These are phyloP conservation scores for Meta bourneti DNA, from an alignment of 2,888 invertebrate species.

Conservation along the genomic window DNA sequence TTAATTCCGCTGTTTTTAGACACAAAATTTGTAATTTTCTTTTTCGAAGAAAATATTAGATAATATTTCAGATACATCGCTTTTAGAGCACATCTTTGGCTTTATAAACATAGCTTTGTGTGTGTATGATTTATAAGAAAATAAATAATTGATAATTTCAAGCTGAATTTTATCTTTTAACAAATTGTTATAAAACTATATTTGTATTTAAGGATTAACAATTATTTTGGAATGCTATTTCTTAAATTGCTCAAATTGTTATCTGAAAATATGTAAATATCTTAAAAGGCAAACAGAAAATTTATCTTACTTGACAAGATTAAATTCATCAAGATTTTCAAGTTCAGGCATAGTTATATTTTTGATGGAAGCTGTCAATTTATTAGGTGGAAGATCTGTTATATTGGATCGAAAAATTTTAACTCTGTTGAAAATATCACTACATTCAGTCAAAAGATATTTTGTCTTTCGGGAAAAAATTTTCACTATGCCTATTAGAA, in stretches of 20 bases:
- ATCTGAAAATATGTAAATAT: background rate
- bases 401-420: constrained; percentile 98
- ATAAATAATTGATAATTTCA: too few species aligned
- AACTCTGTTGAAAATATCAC: constrained; percentile 99
- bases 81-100: too few species aligned
- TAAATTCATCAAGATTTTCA: constrained; percentile 88
- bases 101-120: too few species aligned
- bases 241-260: background rate
- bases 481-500: constrained; percentile 97
- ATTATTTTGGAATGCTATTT: background rate
- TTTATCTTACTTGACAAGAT: constrained; percentile 29
- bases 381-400: constrained; percentile 98
- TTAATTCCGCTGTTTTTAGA: too few species aligned
- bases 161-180: too few species aligned
- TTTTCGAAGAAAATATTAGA: too few species aligned
- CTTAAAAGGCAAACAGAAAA: background rate
- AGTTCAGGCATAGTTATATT: constrained; percentile 99
- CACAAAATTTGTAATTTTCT: too few species aligned
- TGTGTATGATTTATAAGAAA: too few species aligned
- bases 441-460: constrained; percentile 98
- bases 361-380: constrained; percentile 96
- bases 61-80: too few species aligned
- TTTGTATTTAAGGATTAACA: too few species aligned
- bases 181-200: too few species aligned
- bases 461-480: constrained; percentile 99